Base-by-base conservation (phyloP, 1,140 invertebrate genomes). In the Neotoxoptera formosana region DNA sequence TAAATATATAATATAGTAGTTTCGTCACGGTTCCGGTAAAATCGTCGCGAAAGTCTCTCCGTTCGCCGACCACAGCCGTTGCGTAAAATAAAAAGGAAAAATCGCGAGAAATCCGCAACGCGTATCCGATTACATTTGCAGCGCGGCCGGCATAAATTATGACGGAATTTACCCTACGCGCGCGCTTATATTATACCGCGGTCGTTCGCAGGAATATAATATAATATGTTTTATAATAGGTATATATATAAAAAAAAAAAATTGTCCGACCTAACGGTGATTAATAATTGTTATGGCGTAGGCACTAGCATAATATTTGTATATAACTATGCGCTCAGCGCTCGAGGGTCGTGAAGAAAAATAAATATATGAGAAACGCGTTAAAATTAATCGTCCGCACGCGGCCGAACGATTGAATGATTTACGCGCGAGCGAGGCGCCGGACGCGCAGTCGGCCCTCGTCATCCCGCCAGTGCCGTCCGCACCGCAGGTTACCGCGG, bases 201-300 rank as follows among this genome's bases (percentile, higher is more conserved):
- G 14, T 84, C 36, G 23, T 41, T 84, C 36, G 36, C 81, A 14
- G 41, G 20, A 67, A 67, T 67, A 67, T 30, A 60, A 25, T 25
- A 60, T 8, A 14, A 67, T 30, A n/a, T n/a, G 2, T 2, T 53
- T 41, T 41, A 41, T 41, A 41, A 53, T 84, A 48, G 41, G n/a
- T 41, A 45, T 30, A 87, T 21, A 86, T 9, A 41, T 30, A 8
- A 45, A 51, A 60, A 60, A 60, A 76, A 76, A 23, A 56, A n/a
- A 67, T 67, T 67, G 60, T 67, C n/a, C 30, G 51, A 48, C 23
- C 48, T 3, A 87, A 47, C 84, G 30, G 47, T 34, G 86, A 87
- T 87, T 87, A 87, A 87, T 87, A 87, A 87, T 87, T 17, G 21
- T 86, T 34, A 51, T 87, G 60, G n/a, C 60, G 51, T 53, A 34